Evolutionary conservation across 2,797 vertebrate species (phyloP).

Genomic region (Rhinogobio ventralis): DNA sequence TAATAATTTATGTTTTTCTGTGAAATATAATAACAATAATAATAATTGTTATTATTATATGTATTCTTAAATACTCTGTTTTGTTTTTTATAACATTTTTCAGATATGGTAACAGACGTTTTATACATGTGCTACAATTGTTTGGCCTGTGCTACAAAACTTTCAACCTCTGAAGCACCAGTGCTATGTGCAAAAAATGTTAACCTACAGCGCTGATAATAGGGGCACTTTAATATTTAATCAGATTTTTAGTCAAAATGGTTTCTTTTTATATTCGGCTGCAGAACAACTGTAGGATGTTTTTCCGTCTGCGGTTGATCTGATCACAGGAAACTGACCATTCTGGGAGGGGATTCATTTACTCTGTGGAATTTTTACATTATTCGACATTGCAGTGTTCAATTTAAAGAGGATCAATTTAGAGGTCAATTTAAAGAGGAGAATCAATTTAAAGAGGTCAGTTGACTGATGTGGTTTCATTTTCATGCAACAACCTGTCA

Average conservation of each 20-base stretch:
- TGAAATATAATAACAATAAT: no score
- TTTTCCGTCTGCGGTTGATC: neutral
- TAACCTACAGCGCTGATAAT: no score
- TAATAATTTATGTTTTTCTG: no score
- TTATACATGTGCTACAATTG: no score
- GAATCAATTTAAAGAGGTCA: slow-evolving; percentile 11
- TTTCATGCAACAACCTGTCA: neutral
- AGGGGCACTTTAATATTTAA: neutral
- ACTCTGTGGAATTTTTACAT: neutral
- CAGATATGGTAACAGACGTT: no score
- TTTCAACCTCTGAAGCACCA: no score
- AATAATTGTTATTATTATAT: no score
- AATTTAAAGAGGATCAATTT: slow-evolving; percentile 4
- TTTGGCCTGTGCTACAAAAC: no score
- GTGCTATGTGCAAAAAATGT: no score
- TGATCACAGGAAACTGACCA: neutral
- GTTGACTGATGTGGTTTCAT: neutral
- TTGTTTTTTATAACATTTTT: no score
- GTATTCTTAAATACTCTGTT: no score
- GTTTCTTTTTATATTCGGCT: neutral
- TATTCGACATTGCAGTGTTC: neutral
- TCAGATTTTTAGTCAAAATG: neutral
- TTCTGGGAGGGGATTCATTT: neutral
- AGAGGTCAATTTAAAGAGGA: no score
- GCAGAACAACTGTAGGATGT: neutral